Evolutionary conservation across 2,888 invertebrate genomes (phyloP).

Genomic region (Eupithecia subumbrata): DNA sequence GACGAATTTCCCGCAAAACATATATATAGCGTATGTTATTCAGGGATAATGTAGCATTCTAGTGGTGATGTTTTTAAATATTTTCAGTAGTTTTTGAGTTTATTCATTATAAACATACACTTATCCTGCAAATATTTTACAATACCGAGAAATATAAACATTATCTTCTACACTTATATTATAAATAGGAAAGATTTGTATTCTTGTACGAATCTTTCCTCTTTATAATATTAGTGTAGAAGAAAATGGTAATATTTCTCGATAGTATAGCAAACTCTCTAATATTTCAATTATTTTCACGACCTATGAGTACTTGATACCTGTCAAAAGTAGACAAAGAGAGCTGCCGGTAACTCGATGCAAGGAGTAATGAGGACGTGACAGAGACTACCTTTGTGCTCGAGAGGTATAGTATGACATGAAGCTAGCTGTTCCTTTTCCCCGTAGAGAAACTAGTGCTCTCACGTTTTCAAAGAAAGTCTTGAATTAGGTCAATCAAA

Average conservation of each 20-base stretch:
- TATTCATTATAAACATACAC: too few species aligned
- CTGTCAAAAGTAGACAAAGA: constrained; percentile 43
- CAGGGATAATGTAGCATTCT: too few species aligned
- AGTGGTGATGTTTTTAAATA: too few species aligned
- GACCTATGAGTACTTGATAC: neutral
- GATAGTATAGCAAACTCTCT: neutral
- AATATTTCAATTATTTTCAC: neutral
- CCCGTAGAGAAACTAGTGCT: neutral
- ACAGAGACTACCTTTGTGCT: constrained; percentile 54
- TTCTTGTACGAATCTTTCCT: too few species aligned
- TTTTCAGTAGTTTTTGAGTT: too few species aligned
- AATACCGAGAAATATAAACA: too few species aligned
- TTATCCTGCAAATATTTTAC: too few species aligned
- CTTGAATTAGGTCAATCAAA: neutral
- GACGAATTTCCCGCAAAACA: too few species aligned
- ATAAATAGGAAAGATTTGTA: too few species aligned
- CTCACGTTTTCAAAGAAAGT: neutral
- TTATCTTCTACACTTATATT: too few species aligned
- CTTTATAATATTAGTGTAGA: neutral
- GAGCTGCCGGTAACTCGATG: constrained; percentile 60
- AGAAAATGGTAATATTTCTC: neutral
- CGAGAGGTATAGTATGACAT: constrained; percentile 28
- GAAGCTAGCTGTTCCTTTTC: neutral
- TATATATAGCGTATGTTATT: too few species aligned
- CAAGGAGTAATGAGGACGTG: constrained; percentile 73